These are phyloP conservation scores for pig (Sus scrofa) DNA, from an alignment of 2,113 vertebrate species.

Conservation along the genomic window T2T-Sscrofa CM001155.3:9743001-9743500, in stretches of 20 bases:
- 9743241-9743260: constrained; percentile 99
- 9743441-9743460: not conserved
- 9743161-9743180: constrained; percentile 64
- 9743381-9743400: not conserved
- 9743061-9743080: not conserved
- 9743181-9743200: constrained; percentile 80
- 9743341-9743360: constrained; percentile 56
- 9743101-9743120: not conserved
- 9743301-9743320: constrained; percentile 99
- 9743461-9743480: not conserved
- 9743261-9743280: constrained; percentile 98
- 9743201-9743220: constrained; percentile 98
- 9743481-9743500: not conserved
- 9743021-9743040: not conserved
- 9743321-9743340: constrained; percentile 97
- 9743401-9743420: not conserved
- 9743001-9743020: not conserved
- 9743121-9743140: not conserved
- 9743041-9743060: not conserved
- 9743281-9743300: constrained; percentile 98
- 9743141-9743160: not conserved
- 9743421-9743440: not conserved
- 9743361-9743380: not conserved
- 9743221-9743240: constrained; percentile 98
- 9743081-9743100: not conserved